Base-by-base conservation (phyloP, 2,888 invertebrate species). In the Erebia ligea region DNA sequence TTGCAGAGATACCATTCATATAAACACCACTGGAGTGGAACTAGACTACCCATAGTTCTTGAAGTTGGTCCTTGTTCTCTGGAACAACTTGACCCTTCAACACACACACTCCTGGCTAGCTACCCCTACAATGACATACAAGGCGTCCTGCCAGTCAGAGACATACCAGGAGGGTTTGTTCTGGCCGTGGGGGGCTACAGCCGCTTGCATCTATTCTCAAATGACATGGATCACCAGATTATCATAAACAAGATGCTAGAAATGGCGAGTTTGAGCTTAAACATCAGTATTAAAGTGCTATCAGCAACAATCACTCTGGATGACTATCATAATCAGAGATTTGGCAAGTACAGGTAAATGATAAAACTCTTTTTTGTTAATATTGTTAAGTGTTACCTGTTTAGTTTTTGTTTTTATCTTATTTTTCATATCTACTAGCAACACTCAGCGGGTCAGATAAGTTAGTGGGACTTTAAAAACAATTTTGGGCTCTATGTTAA, bases 21-120 rank as follows among this genome's bases (percentile, higher is more conserved):
- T 88, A 99, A 99, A 91, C 97, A 98, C 84, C 99, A 99, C 83
- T 99, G 99, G 99, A 98, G 98, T 62, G 98, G 98, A 67, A 97
- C 97, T 50, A 95, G 97, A 74, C 94, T 98, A 57, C 98, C 98
- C 0, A 95, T 98, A 19, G 95, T 97, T 34, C 91, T 99, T 73
- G 98, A 99, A 94, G 97, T 99, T 1, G 97, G 98, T n/a, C 97
- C 98, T 0, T 97, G 97, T 85, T 97, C 98, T 42, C 88, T 99
- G 69, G 98, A 99, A 85, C 99, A 99, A 88, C 88, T 98, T 71
- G 98, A 99, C 88, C 97, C 98, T 1, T 96, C 97, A 0, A 97
- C 97, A 1, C 97, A 97, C 84, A 95, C 95, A 73, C 90, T 97
- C 25, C 92, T 99, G 68, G 97, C 98, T 50, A 89, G 88, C 76